phyloP scores from a whole-genome alignment of 1,140 invertebrate species.

The Pomacea maculata region DNA sequence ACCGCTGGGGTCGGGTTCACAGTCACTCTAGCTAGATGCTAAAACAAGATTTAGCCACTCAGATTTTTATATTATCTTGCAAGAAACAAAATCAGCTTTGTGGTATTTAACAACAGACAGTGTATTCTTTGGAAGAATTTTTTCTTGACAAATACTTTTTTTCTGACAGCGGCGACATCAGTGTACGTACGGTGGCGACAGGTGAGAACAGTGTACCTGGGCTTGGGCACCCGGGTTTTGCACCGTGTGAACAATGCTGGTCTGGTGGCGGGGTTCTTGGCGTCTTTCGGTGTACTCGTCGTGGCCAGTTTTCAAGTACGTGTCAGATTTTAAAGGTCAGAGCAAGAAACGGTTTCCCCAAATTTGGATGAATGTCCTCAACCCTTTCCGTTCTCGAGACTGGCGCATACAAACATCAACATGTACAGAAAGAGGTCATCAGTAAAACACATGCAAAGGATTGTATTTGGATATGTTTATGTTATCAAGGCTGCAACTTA shows the following conservation, averaged over 20 bases:
- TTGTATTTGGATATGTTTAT: neutral
- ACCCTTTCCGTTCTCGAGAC: neutral
- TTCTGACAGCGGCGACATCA: conserved; percentile 4
- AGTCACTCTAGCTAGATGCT: no score
- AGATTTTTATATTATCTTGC: no score
- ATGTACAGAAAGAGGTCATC: neutral
- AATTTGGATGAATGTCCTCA: neutral
- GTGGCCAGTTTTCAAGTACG: conserved; percentile 21
- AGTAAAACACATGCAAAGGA: neutral
- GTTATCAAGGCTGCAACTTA: conserved; percentile 4
- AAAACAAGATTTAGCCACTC: no score
- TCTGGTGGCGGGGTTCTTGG: conserved; percentile 3
- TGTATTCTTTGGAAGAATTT: no score
- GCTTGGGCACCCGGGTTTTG: neutral
- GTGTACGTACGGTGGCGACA: conserved; percentile 14
- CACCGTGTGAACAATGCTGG: conserved; percentile 5
- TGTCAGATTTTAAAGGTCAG: neutral
- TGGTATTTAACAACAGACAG: no score
- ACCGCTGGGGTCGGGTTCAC: no score
- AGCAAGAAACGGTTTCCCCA: neutral
- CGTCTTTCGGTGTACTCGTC: neutral
- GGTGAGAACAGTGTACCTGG: conserved; percentile 8
- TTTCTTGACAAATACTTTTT: no score
- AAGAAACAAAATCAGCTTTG: no score
- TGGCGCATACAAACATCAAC: neutral